These are phyloP conservation scores for Indri indri DNA, from an alignment of 2,113 vertebrate species.

Conservation along the genomic window DNA sequence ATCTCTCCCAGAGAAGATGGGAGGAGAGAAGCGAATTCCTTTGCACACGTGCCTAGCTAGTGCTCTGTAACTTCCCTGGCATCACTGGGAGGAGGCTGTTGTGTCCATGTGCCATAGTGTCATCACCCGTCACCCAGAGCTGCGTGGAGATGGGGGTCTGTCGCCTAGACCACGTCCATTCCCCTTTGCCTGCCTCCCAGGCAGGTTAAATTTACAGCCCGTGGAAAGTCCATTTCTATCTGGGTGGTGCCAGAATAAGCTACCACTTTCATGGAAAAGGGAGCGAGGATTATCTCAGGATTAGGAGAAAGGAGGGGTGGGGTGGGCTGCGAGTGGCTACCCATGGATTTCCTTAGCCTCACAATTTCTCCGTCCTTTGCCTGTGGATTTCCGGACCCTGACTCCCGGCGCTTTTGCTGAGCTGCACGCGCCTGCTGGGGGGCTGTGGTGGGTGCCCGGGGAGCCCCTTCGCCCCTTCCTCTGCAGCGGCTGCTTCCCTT, in stretches of 20 bases:
- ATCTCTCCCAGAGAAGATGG: background rate
- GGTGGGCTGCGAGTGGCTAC: fast-evolving
- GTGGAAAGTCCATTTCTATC: background rate
- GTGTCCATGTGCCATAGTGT: fast-evolving
- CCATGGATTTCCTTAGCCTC: no score
- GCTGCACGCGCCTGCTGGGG: fast-evolving
- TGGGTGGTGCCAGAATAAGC: background rate
- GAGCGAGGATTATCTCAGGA: background rate
- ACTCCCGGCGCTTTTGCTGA: background rate
- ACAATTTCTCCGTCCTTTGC: background rate
- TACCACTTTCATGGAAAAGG: background rate
- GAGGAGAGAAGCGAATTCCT: background rate
- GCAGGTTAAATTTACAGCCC: fast-evolving
- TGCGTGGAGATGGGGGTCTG: background rate
- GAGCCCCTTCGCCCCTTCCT: no score
- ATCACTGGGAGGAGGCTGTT: fast-evolving
- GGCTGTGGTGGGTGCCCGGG: background rate
- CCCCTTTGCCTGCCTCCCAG: background rate
- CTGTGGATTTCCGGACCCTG: background rate
- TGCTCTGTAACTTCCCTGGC: background rate
- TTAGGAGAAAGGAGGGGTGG: fast-evolving
- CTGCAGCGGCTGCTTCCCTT: background rate
- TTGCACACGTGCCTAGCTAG: fast-evolving
- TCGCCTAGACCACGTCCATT: background rate
- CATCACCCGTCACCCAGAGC: background rate